Conservation (phyloP, 2,888 invertebrate genomes). For the Caenorhabditis uteleia region DNA sequence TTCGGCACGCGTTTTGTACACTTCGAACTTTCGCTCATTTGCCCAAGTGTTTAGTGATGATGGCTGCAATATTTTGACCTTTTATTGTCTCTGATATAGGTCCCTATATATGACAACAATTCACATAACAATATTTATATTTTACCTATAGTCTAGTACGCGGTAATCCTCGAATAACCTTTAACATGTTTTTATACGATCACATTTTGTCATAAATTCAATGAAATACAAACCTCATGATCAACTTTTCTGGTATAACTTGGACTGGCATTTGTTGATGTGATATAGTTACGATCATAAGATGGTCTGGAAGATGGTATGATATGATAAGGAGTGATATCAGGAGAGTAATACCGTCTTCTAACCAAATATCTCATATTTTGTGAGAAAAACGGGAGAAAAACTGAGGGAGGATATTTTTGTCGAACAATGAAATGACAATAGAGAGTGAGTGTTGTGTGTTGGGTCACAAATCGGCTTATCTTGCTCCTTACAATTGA, state of each 20-base stretch:
- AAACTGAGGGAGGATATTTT: too few relatives aligned
- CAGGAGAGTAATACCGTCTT: too few relatives aligned
- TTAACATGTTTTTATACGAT: conserved; percentile 1
- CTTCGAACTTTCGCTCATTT: conserved; percentile 62
- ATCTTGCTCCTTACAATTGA: too few relatives aligned
- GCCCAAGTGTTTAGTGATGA: conserved; percentile 51
- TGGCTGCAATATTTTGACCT: conserved; percentile 28
- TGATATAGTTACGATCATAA: conserved; percentile 29
- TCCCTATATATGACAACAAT: neutral
- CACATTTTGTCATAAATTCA: conserved; percentile 1
- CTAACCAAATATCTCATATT: too few relatives aligned
- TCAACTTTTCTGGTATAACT: conserved; percentile 52
- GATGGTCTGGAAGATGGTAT: conserved; percentile 23
- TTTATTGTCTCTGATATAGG: neutral
- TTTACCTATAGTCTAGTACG: conserved; percentile 24
- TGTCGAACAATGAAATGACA: too few relatives aligned
- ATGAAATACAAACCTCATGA: conserved; percentile 41
- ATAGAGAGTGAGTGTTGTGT: too few relatives aligned
- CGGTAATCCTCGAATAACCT: conserved; percentile 34
- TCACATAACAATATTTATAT: conserved; percentile 20
- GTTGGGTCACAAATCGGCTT: too few relatives aligned
- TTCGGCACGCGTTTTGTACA: conserved; percentile 68
- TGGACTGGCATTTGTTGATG: conserved; percentile 40
- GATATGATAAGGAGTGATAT: too few relatives aligned
- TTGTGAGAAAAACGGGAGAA: too few relatives aligned